phyloP scores from a whole-genome alignment of 2,888 invertebrate species.

The Lysandra bellargus region DNA sequence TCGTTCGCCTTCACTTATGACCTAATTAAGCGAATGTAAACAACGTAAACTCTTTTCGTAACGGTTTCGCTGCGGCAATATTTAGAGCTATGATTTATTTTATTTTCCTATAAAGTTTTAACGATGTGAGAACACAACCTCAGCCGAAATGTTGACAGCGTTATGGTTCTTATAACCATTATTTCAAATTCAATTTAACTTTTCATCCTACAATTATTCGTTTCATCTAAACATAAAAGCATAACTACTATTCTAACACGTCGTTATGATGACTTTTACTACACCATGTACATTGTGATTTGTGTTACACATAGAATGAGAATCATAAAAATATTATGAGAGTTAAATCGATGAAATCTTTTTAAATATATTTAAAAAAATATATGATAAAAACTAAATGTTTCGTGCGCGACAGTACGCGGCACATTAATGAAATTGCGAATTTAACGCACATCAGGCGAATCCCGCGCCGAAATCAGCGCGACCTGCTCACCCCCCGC shows the following conservation, averaged over 20 bases:
- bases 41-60: neutral
- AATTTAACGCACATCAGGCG: conserved; percentile 47
- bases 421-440: conserved; percentile 36
- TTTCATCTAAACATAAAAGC: neutral
- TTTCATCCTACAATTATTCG: neutral
- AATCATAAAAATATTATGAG: neutral
- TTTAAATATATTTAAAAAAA: neutral
- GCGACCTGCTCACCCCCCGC: conserved; percentile 48
- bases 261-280: neutral
- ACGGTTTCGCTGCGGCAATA: neutral
- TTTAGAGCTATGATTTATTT: neutral
- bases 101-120: neutral
- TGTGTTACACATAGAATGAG: neutral
- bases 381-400: neutral
- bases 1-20: neutral
- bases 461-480: conserved; percentile 46
- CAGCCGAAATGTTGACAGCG: neutral
- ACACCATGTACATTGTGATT: neutral
- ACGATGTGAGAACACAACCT: neutral
- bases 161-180: neutral
- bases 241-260: neutral
- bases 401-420: conserved; percentile 25
- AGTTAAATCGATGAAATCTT: neutral
- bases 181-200: neutral
- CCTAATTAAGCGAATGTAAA: conserved; percentile 4